Percentiles rank a stretch among this genome's conserved stretches.
Conservation (phyloP, 2,113 vertebrate genomes). For the Sula dactylatra region DNA sequence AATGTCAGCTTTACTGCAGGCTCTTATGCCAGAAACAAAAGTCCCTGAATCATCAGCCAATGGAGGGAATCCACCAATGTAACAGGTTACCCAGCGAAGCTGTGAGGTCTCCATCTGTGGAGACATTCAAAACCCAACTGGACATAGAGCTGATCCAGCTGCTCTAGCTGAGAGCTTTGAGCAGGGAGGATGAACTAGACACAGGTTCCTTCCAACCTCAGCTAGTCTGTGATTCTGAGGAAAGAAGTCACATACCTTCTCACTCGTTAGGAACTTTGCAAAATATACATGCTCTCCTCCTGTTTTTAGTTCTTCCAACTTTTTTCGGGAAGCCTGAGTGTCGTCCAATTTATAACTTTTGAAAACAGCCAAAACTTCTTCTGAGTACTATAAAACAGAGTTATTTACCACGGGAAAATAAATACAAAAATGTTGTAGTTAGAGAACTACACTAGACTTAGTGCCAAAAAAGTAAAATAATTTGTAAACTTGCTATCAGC, state of each 20-base stretch:
- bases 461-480: neutral
- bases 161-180: neutral
- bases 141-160: neutral
- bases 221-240: neutral
- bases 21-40: neutral
- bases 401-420: neutral
- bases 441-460: neutral
- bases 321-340: constrained; percentile 94
- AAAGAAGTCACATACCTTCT: constrained; percentile 82
- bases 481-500: neutral
- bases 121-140: neutral
- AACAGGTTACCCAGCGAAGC: neutral
- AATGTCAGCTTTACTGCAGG: neutral
- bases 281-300: constrained; percentile 96
- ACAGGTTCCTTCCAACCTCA: neutral
- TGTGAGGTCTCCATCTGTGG: neutral
- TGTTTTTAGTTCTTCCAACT: constrained; percentile 90
- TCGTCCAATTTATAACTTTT: constrained; percentile 98
- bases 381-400: constrained; percentile 84
- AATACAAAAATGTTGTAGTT: neutral
- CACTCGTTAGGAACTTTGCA: constrained; percentile 97
- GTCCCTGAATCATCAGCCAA: neutral
- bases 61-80: neutral
- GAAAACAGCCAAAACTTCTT: constrained; percentile 95
- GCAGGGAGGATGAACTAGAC: neutral